phyloP scores from a whole-genome alignment of 2,113 vertebrate genomes.

The Malurus cyaneus region DNA sequence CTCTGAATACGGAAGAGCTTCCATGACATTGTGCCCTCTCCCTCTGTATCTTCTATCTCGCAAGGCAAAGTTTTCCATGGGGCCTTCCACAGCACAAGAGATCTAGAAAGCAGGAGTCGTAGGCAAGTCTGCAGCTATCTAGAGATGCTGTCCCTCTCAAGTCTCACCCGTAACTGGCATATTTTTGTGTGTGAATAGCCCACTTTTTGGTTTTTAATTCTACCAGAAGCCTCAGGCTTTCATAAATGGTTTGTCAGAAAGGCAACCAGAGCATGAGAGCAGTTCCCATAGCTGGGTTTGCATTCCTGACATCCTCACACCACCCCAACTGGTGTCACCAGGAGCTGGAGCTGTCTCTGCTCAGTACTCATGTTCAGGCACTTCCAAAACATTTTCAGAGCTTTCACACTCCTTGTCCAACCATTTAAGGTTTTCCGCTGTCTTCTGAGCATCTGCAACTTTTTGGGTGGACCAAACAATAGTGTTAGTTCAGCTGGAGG shows the following conservation, averaged over 20 bases:
- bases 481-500: background rate
- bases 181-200: background rate
- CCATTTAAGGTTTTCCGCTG: background rate
- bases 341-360: background rate
- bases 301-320: background rate
- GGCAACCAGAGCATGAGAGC: fast-evolving
- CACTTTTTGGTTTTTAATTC: background rate
- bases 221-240: background rate
- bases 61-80: background rate
- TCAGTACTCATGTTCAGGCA: background rate
- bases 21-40: background rate
- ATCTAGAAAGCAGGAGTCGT: background rate
- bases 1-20: background rate
- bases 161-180: background rate
- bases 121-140: background rate
- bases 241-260: background rate
- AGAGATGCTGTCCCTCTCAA: background rate
- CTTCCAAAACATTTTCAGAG: background rate
- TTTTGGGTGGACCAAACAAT: background rate
- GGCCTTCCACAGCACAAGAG: background rate
- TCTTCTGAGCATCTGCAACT: background rate
- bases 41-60: background rate
- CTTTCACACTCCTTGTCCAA: background rate
- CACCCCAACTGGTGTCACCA: no score
- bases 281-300: fast-evolving